Percentiles rank a stretch among this genome's conserved stretches.
Conservation (phyloP, 30 jellyfish, hydroid and myxozoan genomes). For the Hydractinia symbiolongicarpus region DNA sequence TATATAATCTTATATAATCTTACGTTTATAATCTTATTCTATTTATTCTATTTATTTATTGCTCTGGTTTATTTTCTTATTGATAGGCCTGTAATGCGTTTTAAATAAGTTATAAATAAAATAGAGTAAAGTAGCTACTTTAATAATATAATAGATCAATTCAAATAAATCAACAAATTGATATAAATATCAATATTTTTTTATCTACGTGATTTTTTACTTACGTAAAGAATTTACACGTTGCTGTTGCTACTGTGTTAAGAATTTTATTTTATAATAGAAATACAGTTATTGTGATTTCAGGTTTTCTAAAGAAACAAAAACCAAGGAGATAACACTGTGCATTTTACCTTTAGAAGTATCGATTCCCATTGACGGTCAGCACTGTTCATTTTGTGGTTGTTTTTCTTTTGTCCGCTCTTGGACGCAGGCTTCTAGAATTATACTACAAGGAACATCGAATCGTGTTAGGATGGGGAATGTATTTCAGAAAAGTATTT, state of each 20-base stretch:
- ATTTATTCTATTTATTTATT: too few relatives aligned
- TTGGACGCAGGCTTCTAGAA: constrained; percentile 33
- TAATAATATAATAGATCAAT: too few relatives aligned
- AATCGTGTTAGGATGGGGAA: constrained; percentile 59
- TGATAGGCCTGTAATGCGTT: neutral
- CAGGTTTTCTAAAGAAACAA: too few relatives aligned
- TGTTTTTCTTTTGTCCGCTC: constrained; percentile 66
- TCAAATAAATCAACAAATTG: neutral
- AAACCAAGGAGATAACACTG: neutral
- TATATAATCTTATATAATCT: too few relatives aligned
- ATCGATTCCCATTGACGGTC: constrained; percentile 75
- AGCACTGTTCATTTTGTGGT: constrained; percentile 62
- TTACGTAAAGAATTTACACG: too few relatives aligned
- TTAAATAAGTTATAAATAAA: neutral
- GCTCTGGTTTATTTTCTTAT: too few relatives aligned
- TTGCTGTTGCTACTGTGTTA: too few relatives aligned
- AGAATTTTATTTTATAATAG: too few relatives aligned
- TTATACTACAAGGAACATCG: constrained; percentile 47
- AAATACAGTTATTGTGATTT: too few relatives aligned
- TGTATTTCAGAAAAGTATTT: constrained; percentile 48
- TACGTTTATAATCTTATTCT: too few relatives aligned
- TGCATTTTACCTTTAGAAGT: constrained; percentile 41
- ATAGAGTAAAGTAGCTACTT: neutral
- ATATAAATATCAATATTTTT: too few relatives aligned
- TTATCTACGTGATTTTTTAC: too few relatives aligned